These are phyloP conservation scores for Candoia aspera DNA, from an alignment of 2,113 vertebrate species.

Conservation along the genomic window DNA sequence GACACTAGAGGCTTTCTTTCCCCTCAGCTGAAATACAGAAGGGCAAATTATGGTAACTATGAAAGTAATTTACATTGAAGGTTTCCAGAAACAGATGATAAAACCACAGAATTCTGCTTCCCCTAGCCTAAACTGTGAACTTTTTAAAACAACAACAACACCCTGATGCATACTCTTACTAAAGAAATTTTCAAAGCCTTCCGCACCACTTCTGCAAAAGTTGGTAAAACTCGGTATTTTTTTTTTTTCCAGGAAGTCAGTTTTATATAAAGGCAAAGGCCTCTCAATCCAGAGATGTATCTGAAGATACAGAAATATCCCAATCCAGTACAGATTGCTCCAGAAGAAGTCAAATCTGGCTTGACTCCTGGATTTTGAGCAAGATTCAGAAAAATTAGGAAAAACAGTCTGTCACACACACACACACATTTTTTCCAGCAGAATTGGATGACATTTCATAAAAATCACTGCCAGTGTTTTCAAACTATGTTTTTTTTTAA, in stretches of 20 bases:
- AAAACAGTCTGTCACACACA: background rate
- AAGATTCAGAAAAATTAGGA: background rate
- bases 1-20: background rate
- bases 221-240: background rate
- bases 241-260: background rate
- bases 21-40: background rate
- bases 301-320: background rate
- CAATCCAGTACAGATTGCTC: background rate
- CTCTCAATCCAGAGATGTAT: background rate
- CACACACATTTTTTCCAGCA: background rate
- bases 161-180: background rate
- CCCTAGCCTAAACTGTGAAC: background rate
- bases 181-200: background rate
- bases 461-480: background rate
- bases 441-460: background rate
- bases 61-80: slow-evolving; percentile 37
- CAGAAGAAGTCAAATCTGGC: background rate
- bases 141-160: background rate
- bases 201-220: background rate
- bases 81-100: slow-evolving; percentile 12
- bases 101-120: slow-evolving; percentile 11
- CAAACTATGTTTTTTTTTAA: background rate
- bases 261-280: background rate
- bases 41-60: slow-evolving; percentile 34
- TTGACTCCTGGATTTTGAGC: background rate